Evolutionary conservation across 1,140 invertebrate genomes (phyloP).

Genomic region (Coptotermes formosanus): DNA sequence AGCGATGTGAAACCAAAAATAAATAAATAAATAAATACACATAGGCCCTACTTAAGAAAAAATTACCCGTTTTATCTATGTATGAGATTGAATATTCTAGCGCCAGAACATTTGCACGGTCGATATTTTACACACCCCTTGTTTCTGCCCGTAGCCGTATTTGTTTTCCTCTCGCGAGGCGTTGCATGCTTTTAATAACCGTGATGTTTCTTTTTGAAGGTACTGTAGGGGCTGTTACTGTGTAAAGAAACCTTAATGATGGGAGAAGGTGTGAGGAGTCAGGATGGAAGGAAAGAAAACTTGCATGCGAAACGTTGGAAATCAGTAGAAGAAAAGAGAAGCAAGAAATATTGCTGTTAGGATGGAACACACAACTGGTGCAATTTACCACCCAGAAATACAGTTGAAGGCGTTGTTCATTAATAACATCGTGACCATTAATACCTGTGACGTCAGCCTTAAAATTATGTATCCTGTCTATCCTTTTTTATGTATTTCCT

Average conservation of each 20-base stretch:
- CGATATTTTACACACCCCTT: background rate
- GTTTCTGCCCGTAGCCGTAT: background rate
- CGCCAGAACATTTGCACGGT: no score
- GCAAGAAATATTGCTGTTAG: background rate
- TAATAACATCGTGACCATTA: background rate
- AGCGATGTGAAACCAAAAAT: no score
- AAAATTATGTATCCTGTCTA: background rate
- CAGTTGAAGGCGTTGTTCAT: background rate
- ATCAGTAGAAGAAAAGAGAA: background rate
- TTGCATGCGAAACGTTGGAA: background rate
- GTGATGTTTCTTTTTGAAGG: background rate
- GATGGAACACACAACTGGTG: background rate
- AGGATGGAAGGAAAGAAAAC: background rate
- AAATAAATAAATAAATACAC: no score
- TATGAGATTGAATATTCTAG: no score
- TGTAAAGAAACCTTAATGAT: background rate
- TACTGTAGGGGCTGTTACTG: background rate
- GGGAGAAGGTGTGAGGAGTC: background rate
- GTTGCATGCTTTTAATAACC: background rate
- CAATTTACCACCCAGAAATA: background rate
- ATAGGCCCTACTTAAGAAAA: no score
- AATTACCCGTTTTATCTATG: no score
- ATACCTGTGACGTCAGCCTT: background rate
- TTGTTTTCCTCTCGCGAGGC: background rate
- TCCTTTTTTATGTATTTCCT: background rate